Conservation (phyloP, 2,888 invertebrate genomes). For the Chorisops tibialis region DNA sequence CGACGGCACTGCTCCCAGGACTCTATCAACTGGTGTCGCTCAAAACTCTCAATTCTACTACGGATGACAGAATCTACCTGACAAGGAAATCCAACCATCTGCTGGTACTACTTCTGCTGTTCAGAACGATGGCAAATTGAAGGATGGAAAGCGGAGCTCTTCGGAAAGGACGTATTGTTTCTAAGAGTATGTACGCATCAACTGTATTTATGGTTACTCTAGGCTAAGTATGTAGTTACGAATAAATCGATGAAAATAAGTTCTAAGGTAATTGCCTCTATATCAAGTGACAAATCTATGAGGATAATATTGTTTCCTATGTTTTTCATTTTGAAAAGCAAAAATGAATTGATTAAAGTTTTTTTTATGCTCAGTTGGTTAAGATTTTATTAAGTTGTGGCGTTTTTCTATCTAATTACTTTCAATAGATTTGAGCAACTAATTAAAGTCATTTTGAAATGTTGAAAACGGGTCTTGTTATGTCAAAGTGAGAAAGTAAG, state of each 20-base stretch:
- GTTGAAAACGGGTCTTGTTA: no score
- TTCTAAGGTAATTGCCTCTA: conserved; percentile 16
- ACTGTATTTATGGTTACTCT: conserved; percentile 10
- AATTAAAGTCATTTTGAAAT: no score
- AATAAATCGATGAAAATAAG: neutral
- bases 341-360: no score
- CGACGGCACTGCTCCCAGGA: conserved; percentile 50
- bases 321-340: no score
- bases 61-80: conserved; percentile 45
- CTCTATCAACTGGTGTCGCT: conserved; percentile 49
- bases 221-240: conserved; percentile 9
- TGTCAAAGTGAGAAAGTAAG: no score
- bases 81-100: conserved; percentile 5
- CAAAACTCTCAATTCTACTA: conserved; percentile 50
- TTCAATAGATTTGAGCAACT: no score
- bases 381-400: no score
- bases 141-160: conserved; percentile 25
- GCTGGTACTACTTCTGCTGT: conserved; percentile 9
- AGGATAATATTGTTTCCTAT: neutral
- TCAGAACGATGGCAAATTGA: conserved; percentile 11
- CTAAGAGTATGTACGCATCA: conserved; percentile 13
- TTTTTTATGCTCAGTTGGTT: no score
- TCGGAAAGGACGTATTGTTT: conserved; percentile 33
- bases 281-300: conserved; percentile 13
- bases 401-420: no score